A percentile compares a stretch with the other conserved stretches of the same genome.
phyloP scores from a whole-genome alignment of 1,140 invertebrate species.

The Eueides isabella region DNA sequence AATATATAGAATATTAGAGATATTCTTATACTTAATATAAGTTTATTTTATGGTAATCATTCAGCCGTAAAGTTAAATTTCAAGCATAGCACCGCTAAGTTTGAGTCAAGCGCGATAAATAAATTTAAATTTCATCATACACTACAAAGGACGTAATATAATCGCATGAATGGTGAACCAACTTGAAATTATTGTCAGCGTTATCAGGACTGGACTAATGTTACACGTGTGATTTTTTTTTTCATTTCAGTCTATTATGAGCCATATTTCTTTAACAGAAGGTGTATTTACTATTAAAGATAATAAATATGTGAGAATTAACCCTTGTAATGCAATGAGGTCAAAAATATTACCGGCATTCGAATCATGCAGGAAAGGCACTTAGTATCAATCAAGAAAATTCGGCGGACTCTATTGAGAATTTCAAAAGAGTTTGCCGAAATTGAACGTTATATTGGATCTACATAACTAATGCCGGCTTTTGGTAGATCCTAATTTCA shows the following conservation, averaged over 20 bases:
- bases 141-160: constrained; percentile 30
- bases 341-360: constrained; percentile 25
- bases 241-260: background rate
- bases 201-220: constrained; percentile 17
- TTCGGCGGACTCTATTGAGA: constrained; percentile 25
- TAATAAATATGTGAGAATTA: constrained; percentile 25
- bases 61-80: too few relatives aligned
- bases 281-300: constrained; percentile 16
- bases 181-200: constrained; percentile 36
- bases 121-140: constrained; percentile 25
- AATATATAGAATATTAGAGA: too few relatives aligned
- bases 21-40: too few relatives aligned
- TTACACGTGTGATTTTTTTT: background rate
- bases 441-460: background rate
- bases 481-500: background rate
- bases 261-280: background rate
- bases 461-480: background rate
- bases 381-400: constrained; percentile 38
- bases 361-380: constrained; percentile 39
- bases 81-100: too few relatives aligned
- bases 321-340: constrained; percentile 26
- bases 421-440: background rate
- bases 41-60: too few relatives aligned
- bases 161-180: constrained; percentile 43
- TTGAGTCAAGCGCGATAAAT: background rate